Evolutionary conservation across 2,113 vertebrate genomes (phyloP), one percentile per base, ranked within the genome.

Genomic region (Camelus dromedarius): DNA sequence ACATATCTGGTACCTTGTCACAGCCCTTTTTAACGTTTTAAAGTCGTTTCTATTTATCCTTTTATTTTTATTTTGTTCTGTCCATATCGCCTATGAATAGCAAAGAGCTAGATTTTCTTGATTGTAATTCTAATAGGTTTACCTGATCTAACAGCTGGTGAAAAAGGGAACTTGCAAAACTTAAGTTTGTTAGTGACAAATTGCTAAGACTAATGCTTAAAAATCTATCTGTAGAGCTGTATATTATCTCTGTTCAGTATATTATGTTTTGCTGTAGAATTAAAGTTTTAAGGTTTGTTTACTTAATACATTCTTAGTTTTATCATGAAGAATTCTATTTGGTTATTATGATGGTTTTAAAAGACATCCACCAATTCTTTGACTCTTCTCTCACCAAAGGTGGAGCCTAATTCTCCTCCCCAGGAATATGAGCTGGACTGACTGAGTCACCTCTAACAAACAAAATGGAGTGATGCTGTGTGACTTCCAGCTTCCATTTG

Each of bases 301-400:
- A 54, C 80, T 30, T 42, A 62, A n/a, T n/a, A 14, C 64, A 35
- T 69, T 75, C 85, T 84, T 38, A 50, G 48, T 92, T 91, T 96
- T 35, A 54, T 69, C 42, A 58, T 19, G 60, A 82, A 93, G 18
- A 60, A 84, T 91, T 89, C 66, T 52, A 32, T 32, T 67, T 83
- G 69, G 32, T 62, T 70, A 35, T 76, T 69, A 75, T 35, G 46
- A 81, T 42, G 79, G 35, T 38, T 89, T 92, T 64, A 81, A 95
- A 81, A 81, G 38, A 69, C 30, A 22, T 64, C 60, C 80, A 75
- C 32, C 32, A 38, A 85, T 52, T 66, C 60, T 92, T 66, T 52
- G 58, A n/a, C 52, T 12, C 28, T 70, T 89, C 50, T 48, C 46
- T 81, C 46, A 66, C 1, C 15, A 32, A 38, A 72, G 75, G 19